Base-by-base conservation (phyloP, 23 tunicate species). In the Halocynthia aurantium region DNA sequence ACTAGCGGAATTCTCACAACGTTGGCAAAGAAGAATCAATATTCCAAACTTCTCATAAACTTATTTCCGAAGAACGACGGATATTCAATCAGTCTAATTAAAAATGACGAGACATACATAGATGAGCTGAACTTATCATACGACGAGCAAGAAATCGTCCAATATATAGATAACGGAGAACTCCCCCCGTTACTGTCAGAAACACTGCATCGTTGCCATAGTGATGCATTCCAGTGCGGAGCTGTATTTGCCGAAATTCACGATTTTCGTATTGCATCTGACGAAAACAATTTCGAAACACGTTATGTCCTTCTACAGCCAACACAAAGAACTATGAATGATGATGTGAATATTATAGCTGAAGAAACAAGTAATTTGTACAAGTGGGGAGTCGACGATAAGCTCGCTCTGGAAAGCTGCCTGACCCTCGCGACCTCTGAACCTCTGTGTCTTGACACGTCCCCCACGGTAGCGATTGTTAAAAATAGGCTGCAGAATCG, bases 131-230 rank as follows among this genome's bases (percentile, higher is more conserved):
- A 79, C 6, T 70, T 86, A 53, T 80, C 98, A 22, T 92, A 92
- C 44, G 85, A 86, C 20, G 92, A 92, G 69, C 70, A 73, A 60
- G 98, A 92, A 52, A 22, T 92, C 6, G 60, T 92, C 17, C 85
- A 92, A 7, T 83, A 78, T 69, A 86, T 92, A 61, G 98, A 92
- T 74, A 82, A 92, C 77, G 88, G 82, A 78, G 81, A 92, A 84
- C 83, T 92, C 52, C 98, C 98, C 5, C 93, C 88, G 49, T 18
- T 83, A 76, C 68, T 92, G 19, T 57, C 83, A 7, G 80, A 82
- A 13, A 66, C 75, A 13, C 31, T 92, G 22, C 79, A 77, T 51
- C 21, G 69, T 7, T 31, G 55, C 72, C 58, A 92, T 19, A 68
- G 51, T 6, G 57, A 70, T 50, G 70, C 84, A 76, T 83, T 92